These are phyloP conservation scores for Turnix velox DNA, from an alignment of 2,113 vertebrate species.

Conservation along the genomic window DNA sequence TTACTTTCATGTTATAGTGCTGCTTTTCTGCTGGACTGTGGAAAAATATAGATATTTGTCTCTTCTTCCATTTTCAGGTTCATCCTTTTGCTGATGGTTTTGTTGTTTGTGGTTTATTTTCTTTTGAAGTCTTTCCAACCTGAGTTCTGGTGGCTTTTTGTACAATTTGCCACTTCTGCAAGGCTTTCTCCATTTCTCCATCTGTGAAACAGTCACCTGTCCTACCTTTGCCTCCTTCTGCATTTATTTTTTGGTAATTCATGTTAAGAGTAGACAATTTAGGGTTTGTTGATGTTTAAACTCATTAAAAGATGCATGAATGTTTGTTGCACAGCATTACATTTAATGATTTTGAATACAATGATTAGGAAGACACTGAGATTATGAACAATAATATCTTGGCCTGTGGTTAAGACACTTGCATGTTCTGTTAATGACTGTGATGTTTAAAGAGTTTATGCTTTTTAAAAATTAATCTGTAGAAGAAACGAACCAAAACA, in stretches of 20 bases:
- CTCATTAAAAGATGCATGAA: not conserved
- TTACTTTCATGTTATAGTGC: rapidly evolving
- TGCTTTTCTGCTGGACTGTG: not conserved
- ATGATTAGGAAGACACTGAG: not conserved
- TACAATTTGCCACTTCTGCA: not conserved
- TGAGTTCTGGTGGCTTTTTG: not conserved
- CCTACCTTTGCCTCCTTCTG: rapidly evolving
- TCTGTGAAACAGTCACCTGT: not conserved
- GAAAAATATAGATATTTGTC: not conserved
- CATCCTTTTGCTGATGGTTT: not conserved
- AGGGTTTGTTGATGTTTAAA: not conserved
- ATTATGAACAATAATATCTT: not conserved
- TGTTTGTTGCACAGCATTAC: not conserved
- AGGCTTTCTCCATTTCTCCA: rapidly evolving
- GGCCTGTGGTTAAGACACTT: not conserved
- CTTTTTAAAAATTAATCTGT: not conserved
- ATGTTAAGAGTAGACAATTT: not conserved
- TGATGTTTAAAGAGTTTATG: not conserved
- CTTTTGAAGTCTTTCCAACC: not conserved
- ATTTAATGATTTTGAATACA: not conserved
- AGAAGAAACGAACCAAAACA: not conserved
- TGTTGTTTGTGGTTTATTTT: not conserved
- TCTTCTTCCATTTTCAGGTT: not conserved
- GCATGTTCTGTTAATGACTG: not conserved
- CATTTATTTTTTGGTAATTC: not conserved